phyloP scores from a whole-genome alignment of 2,797 vertebrate genomes.

The Notamacropus eugenii region DNA sequence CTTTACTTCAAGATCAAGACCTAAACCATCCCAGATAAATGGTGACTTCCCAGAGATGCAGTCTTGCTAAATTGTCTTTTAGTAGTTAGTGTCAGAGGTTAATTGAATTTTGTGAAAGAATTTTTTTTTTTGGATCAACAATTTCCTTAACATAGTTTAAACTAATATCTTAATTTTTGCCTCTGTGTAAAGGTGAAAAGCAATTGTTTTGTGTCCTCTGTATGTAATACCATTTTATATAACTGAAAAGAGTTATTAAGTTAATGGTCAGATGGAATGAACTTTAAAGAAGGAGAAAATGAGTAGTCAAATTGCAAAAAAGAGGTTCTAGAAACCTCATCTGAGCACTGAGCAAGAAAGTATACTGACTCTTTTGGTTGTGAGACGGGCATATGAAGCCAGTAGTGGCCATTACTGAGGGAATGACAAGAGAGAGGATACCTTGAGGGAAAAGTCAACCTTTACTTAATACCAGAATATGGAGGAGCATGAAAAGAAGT shows the following conservation, averaged over 20 bases:
- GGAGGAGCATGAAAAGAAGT: not conserved
- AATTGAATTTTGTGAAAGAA: not conserved
- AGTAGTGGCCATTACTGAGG: not conserved
- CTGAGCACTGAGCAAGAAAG: not conserved
- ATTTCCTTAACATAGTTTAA: not conserved
- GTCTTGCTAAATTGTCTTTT: too few species aligned
- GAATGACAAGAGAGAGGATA: not conserved
- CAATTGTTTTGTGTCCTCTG: not conserved
- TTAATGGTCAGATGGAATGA: not conserved
- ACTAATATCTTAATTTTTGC: conserved; percentile 10
- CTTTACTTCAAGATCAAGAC: not conserved
- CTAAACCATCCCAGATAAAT: not conserved
- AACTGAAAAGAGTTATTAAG: not conserved
- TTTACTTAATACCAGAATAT: not conserved
- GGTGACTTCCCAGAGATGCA: not conserved
- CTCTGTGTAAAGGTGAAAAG: conserved; percentile 19
- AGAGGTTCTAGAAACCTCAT: not conserved
- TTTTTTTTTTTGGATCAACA: conserved; percentile 5
- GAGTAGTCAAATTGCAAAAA: not conserved
- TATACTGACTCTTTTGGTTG: not conserved
- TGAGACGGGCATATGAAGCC: not conserved
- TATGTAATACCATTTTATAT: not conserved
- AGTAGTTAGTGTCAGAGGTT: too few species aligned
- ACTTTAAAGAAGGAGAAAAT: not conserved
- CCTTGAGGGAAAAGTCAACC: not conserved